phyloP scores from a whole-genome alignment of 1,140 invertebrate species.

The Zophobas morio region DNA sequence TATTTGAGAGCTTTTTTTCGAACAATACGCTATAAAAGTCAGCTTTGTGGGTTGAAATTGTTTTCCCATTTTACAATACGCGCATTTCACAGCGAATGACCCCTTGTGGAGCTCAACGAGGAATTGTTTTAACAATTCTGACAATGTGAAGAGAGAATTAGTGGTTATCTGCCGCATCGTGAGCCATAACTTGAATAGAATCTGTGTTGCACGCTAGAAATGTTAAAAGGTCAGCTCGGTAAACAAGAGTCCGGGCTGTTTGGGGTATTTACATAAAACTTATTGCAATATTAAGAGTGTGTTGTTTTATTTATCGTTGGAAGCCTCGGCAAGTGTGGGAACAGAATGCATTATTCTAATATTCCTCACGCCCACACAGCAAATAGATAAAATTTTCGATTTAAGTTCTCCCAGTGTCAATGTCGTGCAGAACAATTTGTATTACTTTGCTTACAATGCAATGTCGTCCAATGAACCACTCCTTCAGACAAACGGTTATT shows the following conservation, averaged over 20 bases:
- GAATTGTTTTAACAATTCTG: slow-evolving; percentile 18
- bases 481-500: slow-evolving; percentile 39
- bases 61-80: neutral
- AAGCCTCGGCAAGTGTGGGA: slow-evolving; percentile 41
- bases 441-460: slow-evolving; percentile 51
- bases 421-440: slow-evolving; percentile 50
- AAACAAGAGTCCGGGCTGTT: slow-evolving; percentile 26
- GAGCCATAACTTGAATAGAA: slow-evolving; percentile 45
- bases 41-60: neutral
- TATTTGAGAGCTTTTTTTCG: neutral
- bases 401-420: slow-evolving; percentile 33
- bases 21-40: neutral
- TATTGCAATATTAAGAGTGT: slow-evolving; percentile 41
- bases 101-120: neutral
- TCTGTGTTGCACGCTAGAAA: slow-evolving; percentile 9
- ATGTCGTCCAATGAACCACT: slow-evolving; percentile 48
- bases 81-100: too few species aligned
- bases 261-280: slow-evolving; percentile 49
- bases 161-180: slow-evolving; percentile 39
- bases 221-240: slow-evolving; percentile 26
- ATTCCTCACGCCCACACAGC: slow-evolving; percentile 43
- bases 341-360: slow-evolving; percentile 53
- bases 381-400: slow-evolving; percentile 53
- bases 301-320: slow-evolving; percentile 16
- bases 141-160: slow-evolving; percentile 37